Conservation (phyloP, 2,888 invertebrate genomes). For the Drosophila falleni region DNA sequence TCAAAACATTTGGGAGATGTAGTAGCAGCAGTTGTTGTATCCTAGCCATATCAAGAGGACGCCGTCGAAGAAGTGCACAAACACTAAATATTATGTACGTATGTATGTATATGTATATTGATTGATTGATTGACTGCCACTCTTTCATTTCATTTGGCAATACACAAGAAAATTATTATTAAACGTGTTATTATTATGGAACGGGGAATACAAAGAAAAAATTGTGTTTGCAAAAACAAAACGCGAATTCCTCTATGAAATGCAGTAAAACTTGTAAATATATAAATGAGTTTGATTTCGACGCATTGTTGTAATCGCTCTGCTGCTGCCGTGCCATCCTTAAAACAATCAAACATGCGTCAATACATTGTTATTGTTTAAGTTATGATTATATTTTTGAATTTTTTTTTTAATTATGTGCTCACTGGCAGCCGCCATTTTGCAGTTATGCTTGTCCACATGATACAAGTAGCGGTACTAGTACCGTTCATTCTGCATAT, state of each 20-base stretch:
- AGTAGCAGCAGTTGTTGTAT: conserved; percentile 69
- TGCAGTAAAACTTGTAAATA: conserved; percentile 46
- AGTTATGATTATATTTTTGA: neutral
- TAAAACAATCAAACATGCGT: conserved; percentile 36
- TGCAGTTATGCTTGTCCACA: conserved; percentile 43
- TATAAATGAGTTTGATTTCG: conserved; percentile 38
- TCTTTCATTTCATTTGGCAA: conserved; percentile 37
- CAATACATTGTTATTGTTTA: conserved; percentile 23
- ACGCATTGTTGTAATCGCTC: conserved; percentile 26
- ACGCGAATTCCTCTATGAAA: conserved; percentile 39
- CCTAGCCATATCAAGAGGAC: conserved; percentile 65
- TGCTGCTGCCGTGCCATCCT: conserved; percentile 36
- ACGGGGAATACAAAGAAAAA: conserved; percentile 54
- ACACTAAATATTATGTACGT: conserved; percentile 44
- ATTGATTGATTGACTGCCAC: conserved; percentile 39
- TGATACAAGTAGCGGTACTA: conserved; percentile 42
- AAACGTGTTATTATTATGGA: conserved; percentile 51
- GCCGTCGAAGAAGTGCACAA: conserved; percentile 63
- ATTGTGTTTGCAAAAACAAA: conserved; percentile 28
- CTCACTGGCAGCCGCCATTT: conserved; percentile 50
- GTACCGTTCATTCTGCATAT: conserved; percentile 46
- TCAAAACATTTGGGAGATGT: conserved; percentile 72
- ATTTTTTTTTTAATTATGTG: conserved; percentile 22
- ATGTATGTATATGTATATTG: conserved; percentile 23
- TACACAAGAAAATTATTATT: conserved; percentile 49